phyloP scores from a whole-genome alignment of 2,113 vertebrate species.

The Alligator sinensis region DNA sequence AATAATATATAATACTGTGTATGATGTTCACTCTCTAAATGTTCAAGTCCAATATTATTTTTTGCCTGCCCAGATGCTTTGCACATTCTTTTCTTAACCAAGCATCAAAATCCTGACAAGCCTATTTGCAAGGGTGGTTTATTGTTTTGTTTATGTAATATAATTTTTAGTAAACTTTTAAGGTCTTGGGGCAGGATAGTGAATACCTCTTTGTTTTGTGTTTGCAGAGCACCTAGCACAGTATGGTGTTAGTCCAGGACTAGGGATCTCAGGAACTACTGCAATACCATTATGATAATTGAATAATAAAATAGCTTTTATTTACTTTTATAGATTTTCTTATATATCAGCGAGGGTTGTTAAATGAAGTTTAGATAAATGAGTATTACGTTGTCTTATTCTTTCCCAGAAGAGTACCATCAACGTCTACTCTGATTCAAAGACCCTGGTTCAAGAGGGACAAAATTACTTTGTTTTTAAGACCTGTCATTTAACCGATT shows the following conservation, averaged over 20 bases:
- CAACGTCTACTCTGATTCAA: not conserved
- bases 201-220: not conserved
- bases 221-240: not conserved
- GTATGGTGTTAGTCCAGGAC: not conserved
- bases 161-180: not conserved
- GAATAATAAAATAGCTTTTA: not conserved
- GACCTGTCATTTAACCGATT: not conserved
- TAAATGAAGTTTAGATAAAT: not conserved
- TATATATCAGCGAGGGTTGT: not conserved
- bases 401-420: not conserved
- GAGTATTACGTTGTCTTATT: not conserved
- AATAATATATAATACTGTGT: not conserved
- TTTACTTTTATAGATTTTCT: not conserved
- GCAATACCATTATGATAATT: not conserved
- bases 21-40: not conserved
- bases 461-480: not conserved
- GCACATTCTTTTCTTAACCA: not conserved
- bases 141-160: not conserved
- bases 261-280: accelerated
- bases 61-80: not conserved
- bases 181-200: not conserved
- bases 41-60: not conserved
- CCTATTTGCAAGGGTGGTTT: not conserved
- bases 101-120: not conserved
- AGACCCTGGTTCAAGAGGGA: not conserved